Conservation (phyloP, 1,140 invertebrate genomes). For the Eubasilissa regina region DNA sequence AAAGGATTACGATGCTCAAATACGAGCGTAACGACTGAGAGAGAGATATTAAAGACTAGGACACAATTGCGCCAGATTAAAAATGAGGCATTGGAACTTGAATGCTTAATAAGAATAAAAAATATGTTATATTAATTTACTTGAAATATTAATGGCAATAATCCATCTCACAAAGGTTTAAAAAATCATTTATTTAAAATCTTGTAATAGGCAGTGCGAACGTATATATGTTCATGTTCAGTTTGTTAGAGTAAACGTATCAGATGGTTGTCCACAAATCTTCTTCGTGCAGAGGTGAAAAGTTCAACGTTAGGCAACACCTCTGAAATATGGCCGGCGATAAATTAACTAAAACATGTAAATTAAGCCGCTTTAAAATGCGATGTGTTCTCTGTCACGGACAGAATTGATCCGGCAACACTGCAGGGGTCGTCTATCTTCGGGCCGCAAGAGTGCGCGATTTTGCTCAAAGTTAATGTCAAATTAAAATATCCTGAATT, state of each 20-base stretch:
- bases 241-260: not conserved
- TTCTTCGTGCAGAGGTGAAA: slow-evolving; percentile 24
- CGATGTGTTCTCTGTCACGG: slow-evolving; percentile 29
- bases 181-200: too few relatives aligned
- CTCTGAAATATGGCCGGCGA: slow-evolving; percentile 45
- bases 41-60: too few relatives aligned
- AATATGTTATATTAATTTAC: too few relatives aligned
- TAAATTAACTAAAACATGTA: slow-evolving; percentile 53
- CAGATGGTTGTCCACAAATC: not conserved
- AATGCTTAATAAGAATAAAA: too few relatives aligned
- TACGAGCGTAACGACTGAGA: too few relatives aligned
- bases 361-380: slow-evolving; percentile 48
- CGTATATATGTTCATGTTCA: too few relatives aligned
- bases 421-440: slow-evolving; percentile 13
- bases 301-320: slow-evolving; percentile 34
- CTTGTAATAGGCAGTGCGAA: too few relatives aligned
- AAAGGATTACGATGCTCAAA: too few relatives aligned
- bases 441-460: not conserved
- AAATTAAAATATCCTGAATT: not conserved
- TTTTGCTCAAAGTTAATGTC: slow-evolving; percentile 2
- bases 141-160: too few relatives aligned
- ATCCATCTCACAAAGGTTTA: too few relatives aligned
- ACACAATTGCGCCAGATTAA: too few relatives aligned
- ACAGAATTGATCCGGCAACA: slow-evolving; percentile 36
- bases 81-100: too few relatives aligned